Evolutionary conservation across 2,113 vertebrate species (phyloP).

Genomic region (Bos javanicus): DNA sequence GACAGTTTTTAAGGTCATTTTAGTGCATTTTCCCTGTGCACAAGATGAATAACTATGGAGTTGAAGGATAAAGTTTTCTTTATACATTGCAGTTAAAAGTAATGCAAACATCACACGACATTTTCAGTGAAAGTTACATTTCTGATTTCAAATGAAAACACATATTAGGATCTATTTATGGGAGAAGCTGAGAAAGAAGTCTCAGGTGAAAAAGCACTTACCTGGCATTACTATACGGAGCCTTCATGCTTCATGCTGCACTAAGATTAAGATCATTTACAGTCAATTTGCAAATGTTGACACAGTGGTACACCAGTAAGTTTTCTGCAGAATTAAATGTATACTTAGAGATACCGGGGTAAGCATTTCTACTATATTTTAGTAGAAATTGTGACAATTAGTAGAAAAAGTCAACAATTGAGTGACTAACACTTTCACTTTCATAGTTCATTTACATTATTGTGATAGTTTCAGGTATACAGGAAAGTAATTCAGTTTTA

Average conservation of each 20-base stretch:
- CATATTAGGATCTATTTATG: slow-evolving; percentile 68
- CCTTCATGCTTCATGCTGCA: slow-evolving; percentile 75
- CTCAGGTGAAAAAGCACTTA: slow-evolving; percentile 75
- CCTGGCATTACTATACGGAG: slow-evolving; percentile 71
- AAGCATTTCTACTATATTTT: slow-evolving; percentile 78
- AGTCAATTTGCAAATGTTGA: slow-evolving; percentile 78
- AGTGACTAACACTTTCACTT: background rate
- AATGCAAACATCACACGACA: slow-evolving; percentile 82
- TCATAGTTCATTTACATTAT: background rate
- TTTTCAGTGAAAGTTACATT: slow-evolving; percentile 77
- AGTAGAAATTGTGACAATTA: background rate
- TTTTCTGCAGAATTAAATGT: slow-evolving; percentile 80
- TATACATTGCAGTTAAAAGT: slow-evolving; percentile 82
- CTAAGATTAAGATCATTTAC: slow-evolving; percentile 79
- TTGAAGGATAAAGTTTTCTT: slow-evolving; percentile 79
- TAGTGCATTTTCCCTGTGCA: slow-evolving; percentile 86
- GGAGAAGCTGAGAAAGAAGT: slow-evolving; percentile 76
- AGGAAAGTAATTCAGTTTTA: background rate
- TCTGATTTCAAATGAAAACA: slow-evolving; percentile 80
- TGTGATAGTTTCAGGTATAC: background rate
- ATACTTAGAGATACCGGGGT: slow-evolving; percentile 79
- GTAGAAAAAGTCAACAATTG: background rate
- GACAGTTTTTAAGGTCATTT: slow-evolving; percentile 66
- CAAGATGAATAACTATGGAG: slow-evolving; percentile 83
- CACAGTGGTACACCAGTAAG: slow-evolving; percentile 77